Conservation (phyloP, 2,113 vertebrate genomes). For the Amphiprion percula region DNA sequence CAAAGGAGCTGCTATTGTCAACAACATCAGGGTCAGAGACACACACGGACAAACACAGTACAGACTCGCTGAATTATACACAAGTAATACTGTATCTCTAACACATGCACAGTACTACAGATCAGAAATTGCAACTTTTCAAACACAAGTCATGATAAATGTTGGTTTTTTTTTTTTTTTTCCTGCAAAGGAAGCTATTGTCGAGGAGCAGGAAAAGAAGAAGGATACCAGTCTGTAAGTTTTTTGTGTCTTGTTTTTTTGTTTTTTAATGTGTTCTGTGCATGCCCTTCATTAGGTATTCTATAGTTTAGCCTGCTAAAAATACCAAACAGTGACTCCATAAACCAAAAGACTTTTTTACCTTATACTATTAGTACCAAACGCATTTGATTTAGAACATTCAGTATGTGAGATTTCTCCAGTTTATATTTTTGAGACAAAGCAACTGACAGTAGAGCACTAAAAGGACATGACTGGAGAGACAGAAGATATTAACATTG, state of each 20-base stretch:
- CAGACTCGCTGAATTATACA: neutral
- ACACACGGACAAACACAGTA: neutral
- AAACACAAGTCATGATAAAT: neutral
- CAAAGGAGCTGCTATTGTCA: slow-evolving; percentile 96
- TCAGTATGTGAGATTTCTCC: too few relatives aligned
- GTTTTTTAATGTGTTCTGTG: neutral
- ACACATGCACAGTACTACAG: neutral
- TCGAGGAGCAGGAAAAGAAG: slow-evolving; percentile 98
- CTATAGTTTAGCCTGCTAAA: neutral
- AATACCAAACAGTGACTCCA: too few relatives aligned
- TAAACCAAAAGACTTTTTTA: too few relatives aligned
- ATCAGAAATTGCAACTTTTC: neutral
- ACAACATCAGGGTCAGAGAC: slow-evolving; percentile 91
- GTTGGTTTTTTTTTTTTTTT: neutral
- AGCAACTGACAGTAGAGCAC: neutral
- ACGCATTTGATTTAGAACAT: too few relatives aligned
- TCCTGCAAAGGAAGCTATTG: slow-evolving; percentile 91
- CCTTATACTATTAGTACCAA: too few relatives aligned
- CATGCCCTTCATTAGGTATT: neutral
- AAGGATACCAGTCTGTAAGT: slow-evolving; percentile 94
- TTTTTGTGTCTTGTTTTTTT: neutral
- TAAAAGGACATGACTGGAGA: too few relatives aligned
- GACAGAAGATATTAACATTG: too few relatives aligned
- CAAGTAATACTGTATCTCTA: too few relatives aligned
- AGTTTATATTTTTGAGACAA: too few relatives aligned